Conservation (phyloP, 2,888 invertebrate species). For the Leucozona laternaria region DNA sequence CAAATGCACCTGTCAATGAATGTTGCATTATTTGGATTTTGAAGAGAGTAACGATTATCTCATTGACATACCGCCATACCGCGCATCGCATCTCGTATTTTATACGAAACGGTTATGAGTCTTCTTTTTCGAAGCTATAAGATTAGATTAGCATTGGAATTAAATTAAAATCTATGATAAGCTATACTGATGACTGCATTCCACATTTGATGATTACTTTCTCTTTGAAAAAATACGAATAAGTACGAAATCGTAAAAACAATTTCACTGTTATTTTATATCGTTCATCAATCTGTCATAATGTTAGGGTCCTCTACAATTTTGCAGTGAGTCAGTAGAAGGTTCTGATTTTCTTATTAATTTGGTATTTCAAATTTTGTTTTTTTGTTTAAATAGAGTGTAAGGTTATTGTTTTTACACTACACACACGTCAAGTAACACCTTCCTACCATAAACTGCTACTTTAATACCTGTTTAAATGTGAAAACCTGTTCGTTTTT, state of each 20-base stretch:
- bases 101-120: conserved; percentile 56
- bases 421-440: too few relatives aligned
- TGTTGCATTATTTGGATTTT: conserved; percentile 32
- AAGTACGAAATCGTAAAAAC: background rate
- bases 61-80: conserved; percentile 40
- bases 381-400: too few relatives aligned
- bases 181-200: conserved; percentile 35
- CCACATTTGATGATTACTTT: conserved; percentile 33
- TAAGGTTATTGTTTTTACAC: too few relatives aligned
- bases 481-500: too few relatives aligned
- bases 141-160: conserved; percentile 68
- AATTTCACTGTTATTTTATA: background rate
- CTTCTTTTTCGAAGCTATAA: conserved; percentile 41
- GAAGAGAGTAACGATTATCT: conserved; percentile 55
- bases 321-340: background rate
- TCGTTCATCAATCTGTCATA: background rate
- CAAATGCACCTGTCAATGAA: conserved; percentile 51
- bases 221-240: conserved; percentile 25
- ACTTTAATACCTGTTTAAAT: too few relatives aligned
- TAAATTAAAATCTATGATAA: conserved; percentile 19
- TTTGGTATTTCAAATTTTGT: too few relatives aligned
- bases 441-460: too few relatives aligned
- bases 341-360: too few relatives aligned
- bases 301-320: background rate
- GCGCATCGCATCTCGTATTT: conserved; percentile 3